These are phyloP conservation scores for Argyrosomus regius DNA, from an alignment of 2,797 vertebrate species.

Conservation along the genomic window DNA sequence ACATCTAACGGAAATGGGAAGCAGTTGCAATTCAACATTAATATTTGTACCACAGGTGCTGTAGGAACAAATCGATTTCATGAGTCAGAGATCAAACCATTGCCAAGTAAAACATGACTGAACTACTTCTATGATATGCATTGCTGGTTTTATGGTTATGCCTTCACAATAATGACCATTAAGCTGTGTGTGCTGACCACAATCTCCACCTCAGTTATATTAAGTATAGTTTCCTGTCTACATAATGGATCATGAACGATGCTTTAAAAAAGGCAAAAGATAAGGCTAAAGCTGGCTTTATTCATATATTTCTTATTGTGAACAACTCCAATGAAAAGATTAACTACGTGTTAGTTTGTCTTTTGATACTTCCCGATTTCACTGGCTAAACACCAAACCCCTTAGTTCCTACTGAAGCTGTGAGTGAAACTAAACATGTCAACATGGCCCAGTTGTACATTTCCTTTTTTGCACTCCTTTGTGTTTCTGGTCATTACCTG, in stretches of 20 bases:
- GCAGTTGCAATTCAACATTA: slow-evolving; percentile 15
- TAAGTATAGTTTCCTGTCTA: not conserved
- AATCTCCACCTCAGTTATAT: slow-evolving; percentile 33
- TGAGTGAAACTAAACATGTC: too few relatives aligned
- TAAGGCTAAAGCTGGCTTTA: too few relatives aligned
- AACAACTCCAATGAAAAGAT: too few relatives aligned
- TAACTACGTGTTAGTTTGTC: too few relatives aligned
- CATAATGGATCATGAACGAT: slow-evolving; percentile 13
- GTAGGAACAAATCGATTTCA: not conserved
- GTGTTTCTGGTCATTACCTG: too few relatives aligned
- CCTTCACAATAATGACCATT: slow-evolving; percentile 19
- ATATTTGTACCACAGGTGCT: not conserved
- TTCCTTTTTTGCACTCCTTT: too few relatives aligned
- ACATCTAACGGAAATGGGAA: slow-evolving; percentile 12
- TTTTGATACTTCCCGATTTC: too few relatives aligned
- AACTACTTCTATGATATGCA: not conserved
- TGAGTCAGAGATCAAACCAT: slow-evolving; percentile 28
- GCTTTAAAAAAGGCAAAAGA: too few relatives aligned
- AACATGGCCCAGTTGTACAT: too few relatives aligned
- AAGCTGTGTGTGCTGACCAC: slow-evolving; percentile 8
- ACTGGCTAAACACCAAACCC: too few relatives aligned
- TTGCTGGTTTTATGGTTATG: slow-evolving; percentile 20
- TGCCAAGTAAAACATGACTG: not conserved
- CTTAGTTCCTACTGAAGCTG: too few relatives aligned
- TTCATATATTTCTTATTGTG: too few relatives aligned